Base-by-base conservation (phyloP, 1,140 invertebrate genomes). In the Diorhabda carinulata region DNA sequence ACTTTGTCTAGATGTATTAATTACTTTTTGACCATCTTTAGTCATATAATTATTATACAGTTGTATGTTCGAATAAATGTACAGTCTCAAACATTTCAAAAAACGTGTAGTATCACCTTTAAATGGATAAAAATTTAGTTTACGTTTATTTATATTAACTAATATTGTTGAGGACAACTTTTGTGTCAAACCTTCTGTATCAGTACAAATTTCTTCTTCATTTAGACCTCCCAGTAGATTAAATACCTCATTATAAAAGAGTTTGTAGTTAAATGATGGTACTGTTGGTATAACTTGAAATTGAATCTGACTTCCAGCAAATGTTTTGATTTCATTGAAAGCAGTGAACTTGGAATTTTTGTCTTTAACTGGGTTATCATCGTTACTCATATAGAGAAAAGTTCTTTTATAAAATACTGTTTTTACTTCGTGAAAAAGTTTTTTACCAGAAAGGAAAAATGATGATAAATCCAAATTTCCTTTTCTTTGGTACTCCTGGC, bases 171-270 rank as follows among this genome's bases (percentile, higher is more conserved):
- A 59, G 10, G 65, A 58, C 8, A 78, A 57, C 64, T 73, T 75
- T 40, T 76, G 64, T 4, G 64, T 52, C 43, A 78, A 61, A 58
- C 72, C 75, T 45, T 74, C 66, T 41, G 66, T 69, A 67, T 78
- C 71, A 57, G 69, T 56, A 42, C 73, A 73, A 44, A 78, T 64
- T 70, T 69, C 68, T 58, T 76, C 72, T 43, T 60, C 56, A 3
- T 52, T 57, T 57, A 64, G 67, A 10, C 8, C 44, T 4, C 69
- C 68, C 3, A 67, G 57, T 40, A 72, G 43, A 10, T 68, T 61
- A 43, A 76, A 72, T n/a, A 78, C 58, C 44, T 78, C 76, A 68
- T 73, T 73, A 43, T 75, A 78, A 63, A 78, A 76, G 3, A 65
- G 66, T 5, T 64, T 70, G 66, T 70, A 75, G 62, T 75, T 64